Evolutionary conservation across 2,888 invertebrate genomes (phyloP).

Genomic region (Epirrhoe tristata): DNA sequence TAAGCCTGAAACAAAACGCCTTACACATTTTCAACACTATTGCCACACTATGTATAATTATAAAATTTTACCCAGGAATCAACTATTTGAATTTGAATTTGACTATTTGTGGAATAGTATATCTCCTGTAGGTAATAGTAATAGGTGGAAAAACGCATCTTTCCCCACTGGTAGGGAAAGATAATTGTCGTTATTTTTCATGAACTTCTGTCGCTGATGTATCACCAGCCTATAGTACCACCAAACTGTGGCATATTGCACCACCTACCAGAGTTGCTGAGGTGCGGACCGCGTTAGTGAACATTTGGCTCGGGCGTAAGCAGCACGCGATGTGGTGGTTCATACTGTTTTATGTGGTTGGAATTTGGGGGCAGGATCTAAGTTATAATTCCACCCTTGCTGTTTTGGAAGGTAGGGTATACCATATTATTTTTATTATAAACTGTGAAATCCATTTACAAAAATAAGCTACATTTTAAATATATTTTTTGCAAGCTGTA

Average conservation of each 20-base stretch:
- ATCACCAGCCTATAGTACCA: constrained; percentile 16
- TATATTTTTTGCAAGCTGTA: no score
- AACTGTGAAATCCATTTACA: not conserved
- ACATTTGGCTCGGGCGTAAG: constrained; percentile 1
- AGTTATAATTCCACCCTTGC: constrained; percentile 30
- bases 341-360: constrained; percentile 39
- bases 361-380: constrained; percentile 33
- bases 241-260: constrained; percentile 11
- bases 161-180: no score
- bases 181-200: no score
- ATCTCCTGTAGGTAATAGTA: no score
- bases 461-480: no score
- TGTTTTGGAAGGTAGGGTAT: constrained; percentile 30
- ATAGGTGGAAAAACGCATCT: no score
- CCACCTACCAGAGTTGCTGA: constrained; percentile 1
- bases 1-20: no score
- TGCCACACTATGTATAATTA: no score
- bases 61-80: no score
- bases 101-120: no score
- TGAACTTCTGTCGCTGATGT: not conserved
- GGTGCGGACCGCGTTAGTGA: constrained; percentile 14
- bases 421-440: not conserved
- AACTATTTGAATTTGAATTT: no score
- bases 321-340: constrained; percentile 45
- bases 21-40: no score